Evolutionary conservation across 2,888 invertebrate genomes (phyloP).

Genomic region (Hypercompe scribonia): DNA sequence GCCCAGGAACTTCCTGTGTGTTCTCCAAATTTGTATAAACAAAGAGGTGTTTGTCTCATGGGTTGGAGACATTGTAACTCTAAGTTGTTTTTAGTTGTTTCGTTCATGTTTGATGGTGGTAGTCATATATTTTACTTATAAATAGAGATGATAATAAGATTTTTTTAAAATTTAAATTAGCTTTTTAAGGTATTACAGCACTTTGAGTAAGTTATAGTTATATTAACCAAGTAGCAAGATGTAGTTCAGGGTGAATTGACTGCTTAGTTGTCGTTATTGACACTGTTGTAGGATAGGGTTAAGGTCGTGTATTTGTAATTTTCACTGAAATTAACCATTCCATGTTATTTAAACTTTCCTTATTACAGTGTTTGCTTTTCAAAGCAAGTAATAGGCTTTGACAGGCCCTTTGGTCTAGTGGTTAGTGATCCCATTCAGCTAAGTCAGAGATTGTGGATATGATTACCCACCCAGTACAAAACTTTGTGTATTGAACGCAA

Average conservation of each 20-base stretch:
- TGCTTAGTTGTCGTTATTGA: background rate
- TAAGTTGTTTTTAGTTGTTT: conserved; percentile 22
- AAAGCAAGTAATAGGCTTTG: too few relatives aligned
- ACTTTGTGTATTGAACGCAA: too few relatives aligned
- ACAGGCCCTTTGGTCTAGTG: too few relatives aligned
- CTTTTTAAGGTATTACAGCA: background rate
- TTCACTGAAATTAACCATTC: background rate
- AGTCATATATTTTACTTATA: background rate
- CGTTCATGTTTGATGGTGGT: conserved; percentile 9
- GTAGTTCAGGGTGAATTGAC: conserved; percentile 1
- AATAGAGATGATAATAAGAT: background rate
- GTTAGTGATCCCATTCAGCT: too few relatives aligned
- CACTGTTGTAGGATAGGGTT: background rate
- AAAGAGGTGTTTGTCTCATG: conserved; percentile 50
- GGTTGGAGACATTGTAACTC: conserved; percentile 35
- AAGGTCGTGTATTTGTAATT: background rate
- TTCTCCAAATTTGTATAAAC: conserved; percentile 59
- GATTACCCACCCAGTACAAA: too few relatives aligned
- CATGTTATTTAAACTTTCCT: too few relatives aligned
- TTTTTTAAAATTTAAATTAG: background rate
- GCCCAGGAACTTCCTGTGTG: conserved; percentile 44
- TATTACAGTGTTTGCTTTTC: too few relatives aligned
- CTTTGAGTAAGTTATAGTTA: background rate
- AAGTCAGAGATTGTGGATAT: too few relatives aligned
- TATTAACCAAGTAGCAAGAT: background rate